phyloP scores from a whole-genome alignment of 1,140 invertebrate species.

The Bombus cullumanus region DNA sequence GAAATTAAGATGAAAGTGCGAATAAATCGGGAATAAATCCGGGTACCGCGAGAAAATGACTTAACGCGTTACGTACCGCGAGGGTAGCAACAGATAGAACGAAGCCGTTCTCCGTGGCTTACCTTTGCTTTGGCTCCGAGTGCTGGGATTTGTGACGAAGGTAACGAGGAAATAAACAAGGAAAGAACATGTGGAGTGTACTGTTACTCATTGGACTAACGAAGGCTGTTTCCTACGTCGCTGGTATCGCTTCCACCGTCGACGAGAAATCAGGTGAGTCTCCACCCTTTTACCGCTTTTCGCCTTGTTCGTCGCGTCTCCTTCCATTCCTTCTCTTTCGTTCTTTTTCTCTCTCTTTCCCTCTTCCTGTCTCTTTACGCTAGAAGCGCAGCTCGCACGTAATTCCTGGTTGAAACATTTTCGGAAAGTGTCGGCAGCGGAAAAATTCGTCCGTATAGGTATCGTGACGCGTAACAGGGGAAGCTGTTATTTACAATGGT shows the following conservation, averaged over 20 bases:
- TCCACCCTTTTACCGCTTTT: background rate
- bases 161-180: conserved; percentile 59
- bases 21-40: background rate
- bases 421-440: background rate
- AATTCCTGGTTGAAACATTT: background rate
- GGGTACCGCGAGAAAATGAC: background rate
- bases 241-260: conserved; percentile 52
- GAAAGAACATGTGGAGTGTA: conserved; percentile 79
- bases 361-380: too few relatives aligned
- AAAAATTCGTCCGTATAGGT: background rate
- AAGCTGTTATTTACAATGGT: conserved; percentile 20
- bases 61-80: background rate
- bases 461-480: background rate
- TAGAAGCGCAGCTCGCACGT: background rate
- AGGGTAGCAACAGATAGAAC: background rate
- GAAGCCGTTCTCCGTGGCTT: conserved; percentile 1
- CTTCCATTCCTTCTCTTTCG: background rate
- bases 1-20: background rate
- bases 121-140: conserved; percentile 9
- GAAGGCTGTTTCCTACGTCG: conserved; percentile 68
- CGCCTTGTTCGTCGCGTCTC: background rate
- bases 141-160: conserved; percentile 39
- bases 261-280: conserved; percentile 68
- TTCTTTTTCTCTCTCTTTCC: background rate
- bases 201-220: conserved; percentile 76